Conservation (phyloP, 1,140 invertebrate genomes). For the Drosophila simulans region DNA sequence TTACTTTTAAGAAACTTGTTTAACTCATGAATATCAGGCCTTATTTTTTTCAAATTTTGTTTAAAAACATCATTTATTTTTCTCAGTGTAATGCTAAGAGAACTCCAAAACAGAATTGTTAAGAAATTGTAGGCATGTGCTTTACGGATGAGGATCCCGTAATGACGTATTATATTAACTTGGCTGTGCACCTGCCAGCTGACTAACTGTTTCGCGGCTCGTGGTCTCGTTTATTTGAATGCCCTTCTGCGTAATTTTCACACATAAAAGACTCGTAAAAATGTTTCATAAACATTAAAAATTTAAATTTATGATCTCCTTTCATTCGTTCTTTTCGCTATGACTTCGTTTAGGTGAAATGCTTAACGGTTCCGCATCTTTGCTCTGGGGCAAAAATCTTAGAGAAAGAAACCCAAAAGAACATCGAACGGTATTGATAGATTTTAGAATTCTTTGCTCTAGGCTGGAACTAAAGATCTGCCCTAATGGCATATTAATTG, state of each 20-base stretch:
- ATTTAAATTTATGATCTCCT: constrained; percentile 74
- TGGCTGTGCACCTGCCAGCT: constrained; percentile 52
- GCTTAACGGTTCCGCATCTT: constrained; percentile 57
- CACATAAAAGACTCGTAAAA: constrained; percentile 76
- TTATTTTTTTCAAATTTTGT: too few relatives aligned
- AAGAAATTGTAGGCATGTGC: constrained; percentile 15
- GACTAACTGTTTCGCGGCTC: constrained; percentile 55
- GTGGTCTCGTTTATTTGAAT: constrained; percentile 46
- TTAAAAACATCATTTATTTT: neutral
- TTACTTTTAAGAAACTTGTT: too few relatives aligned
- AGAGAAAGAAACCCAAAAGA: constrained; percentile 25
- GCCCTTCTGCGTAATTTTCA: constrained; percentile 73
- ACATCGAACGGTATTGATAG: constrained; percentile 57
- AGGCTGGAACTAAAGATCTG: constrained; percentile 27
- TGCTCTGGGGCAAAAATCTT: constrained; percentile 18
- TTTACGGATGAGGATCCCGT: constrained; percentile 27
- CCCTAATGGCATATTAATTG: constrained; percentile 75
- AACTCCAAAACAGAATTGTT: constrained; percentile 4
- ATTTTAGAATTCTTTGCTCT: constrained; percentile 33
- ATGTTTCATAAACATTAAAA: constrained; percentile 79
- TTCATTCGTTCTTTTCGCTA: constrained; percentile 14
- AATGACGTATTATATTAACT: constrained; percentile 72
- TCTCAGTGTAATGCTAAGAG: neutral
- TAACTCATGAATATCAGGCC: too few relatives aligned
- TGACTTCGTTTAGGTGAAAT: constrained; percentile 56